Conservation (phyloP, 2,888 invertebrate genomes). For the Leucophora obtusa region DNA sequence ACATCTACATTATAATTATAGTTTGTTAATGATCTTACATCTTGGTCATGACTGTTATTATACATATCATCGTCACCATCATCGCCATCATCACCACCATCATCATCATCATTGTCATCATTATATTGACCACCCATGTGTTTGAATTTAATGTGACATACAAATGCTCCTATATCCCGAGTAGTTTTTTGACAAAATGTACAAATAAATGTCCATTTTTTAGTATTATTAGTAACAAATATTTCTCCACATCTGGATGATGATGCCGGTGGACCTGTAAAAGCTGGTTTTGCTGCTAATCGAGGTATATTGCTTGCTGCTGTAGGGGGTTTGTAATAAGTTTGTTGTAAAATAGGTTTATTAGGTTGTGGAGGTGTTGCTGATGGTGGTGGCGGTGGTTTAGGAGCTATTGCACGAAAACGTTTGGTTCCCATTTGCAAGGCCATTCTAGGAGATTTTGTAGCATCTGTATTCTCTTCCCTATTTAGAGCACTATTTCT, state of each 20-base stretch:
- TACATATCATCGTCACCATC: conserved; percentile 47
- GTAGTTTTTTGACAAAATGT: conserved; percentile 70
- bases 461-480: conserved; percentile 2
- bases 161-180: conserved; percentile 70
- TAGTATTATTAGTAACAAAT: conserved; percentile 69
- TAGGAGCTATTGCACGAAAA: conserved; percentile 26
- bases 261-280: neutral
- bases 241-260: conserved; percentile 68
- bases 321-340: neutral
- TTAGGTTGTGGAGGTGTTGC: neutral
- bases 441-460: neutral
- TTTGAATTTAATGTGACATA: conserved; percentile 68
- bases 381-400: neutral
- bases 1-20: neutral
- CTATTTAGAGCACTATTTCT: neutral
- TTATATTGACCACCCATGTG: conserved; percentile 64
- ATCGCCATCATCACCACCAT: conserved; percentile 25
- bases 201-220: conserved; percentile 70
- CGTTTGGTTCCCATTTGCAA: conserved; percentile 31
- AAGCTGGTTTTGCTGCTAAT: too few relatives aligned
- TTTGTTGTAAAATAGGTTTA: neutral
- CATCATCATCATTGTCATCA: conserved; percentile 37
- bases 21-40: conserved; percentile 61
- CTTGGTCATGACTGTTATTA: conserved; percentile 63
- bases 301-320: neutral